Base-by-base conservation (phyloP, 2,113 vertebrate genomes). In the Lepisosteus osseus region DNA sequence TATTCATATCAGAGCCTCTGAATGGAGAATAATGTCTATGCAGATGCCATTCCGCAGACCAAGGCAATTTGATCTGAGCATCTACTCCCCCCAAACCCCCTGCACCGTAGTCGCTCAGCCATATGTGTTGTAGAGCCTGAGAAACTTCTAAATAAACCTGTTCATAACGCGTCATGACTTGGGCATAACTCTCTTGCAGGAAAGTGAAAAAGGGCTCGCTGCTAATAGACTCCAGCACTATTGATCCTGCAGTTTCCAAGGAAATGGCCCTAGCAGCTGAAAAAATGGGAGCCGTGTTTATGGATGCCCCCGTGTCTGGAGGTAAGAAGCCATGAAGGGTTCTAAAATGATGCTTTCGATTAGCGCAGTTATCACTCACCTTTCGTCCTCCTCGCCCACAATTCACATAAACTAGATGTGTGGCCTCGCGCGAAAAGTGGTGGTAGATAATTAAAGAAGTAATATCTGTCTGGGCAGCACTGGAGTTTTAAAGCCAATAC, bases 241-340 rank as follows among this genome's bases (percentile, higher is more conserved):
- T 99, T 77, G 97, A 99, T 82, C 97, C 97, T 54, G 63, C 92
- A 12, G 93, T 99, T 80, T 97, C 97, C 44, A 98, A 98, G 87
- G 95, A 98, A 75, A 91, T 98, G 89, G 93, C 96, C 47, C 90
- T 90, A 75, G 96, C 93, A 77, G 92, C 93, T 75, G 97, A 99
- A 87, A 99, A 96, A 88, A 94, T 92, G 90, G 97, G 97, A 80
- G 96, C 97, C 4, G 95, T 98, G 82, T 98, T 99, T 78, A 98
- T 99, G 97, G 97, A 99, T 85, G 96, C 96, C 14, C 97, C 97
- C 51, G 97, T 99, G 77, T 99, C 97, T 83, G 97, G 97, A 90
- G 97, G 97, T 99, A 88, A 90, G 83, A 8, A 6, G 47, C 13
- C 9, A 9, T 65, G 41, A 65, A 0, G 41, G 41, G 62, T 65